These are phyloP conservation scores for Spodoptera picta DNA, from an alignment of 2,888 invertebrate genomes.

Conservation along the genomic window DNA sequence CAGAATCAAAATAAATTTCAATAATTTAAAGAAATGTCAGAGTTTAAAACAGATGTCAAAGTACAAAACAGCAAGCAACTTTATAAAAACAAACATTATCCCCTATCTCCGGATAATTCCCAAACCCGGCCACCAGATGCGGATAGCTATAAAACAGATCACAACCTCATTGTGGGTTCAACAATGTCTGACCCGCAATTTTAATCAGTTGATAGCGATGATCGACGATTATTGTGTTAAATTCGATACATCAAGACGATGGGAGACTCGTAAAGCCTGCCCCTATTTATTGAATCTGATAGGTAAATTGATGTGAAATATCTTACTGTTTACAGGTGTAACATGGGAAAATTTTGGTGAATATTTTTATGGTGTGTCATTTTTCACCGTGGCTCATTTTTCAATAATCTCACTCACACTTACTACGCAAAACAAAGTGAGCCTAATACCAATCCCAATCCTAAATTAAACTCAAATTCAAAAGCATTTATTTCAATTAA, in stretches of 20 bases:
- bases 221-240: slow-evolving; percentile 65
- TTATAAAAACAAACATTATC: not conserved
- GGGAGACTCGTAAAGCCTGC: slow-evolving; percentile 39
- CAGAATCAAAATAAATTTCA: too few relatives aligned
- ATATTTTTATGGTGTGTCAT: too few relatives aligned
- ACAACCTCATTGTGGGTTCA: slow-evolving; percentile 50
- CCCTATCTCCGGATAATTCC: slow-evolving; percentile 16
- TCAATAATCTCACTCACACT: too few relatives aligned
- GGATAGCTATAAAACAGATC: slow-evolving; percentile 42
- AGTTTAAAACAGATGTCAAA: too few relatives aligned
- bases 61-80: too few relatives aligned
- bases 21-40: too few relatives aligned
- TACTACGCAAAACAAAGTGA: too few relatives aligned
- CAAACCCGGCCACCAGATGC: slow-evolving; percentile 32
- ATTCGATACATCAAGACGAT: slow-evolving; percentile 54
- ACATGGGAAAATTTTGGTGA: too few relatives aligned
- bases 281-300: slow-evolving; percentile 54
- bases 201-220: slow-evolving; percentile 64
- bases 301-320: slow-evolving; percentile 54
- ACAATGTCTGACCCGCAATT: slow-evolving; percentile 64
- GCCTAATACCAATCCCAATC: too few relatives aligned
- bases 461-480: too few relatives aligned
- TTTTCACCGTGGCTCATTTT: too few relatives aligned
- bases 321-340: slow-evolving; percentile 8
- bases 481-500: too few relatives aligned